A percentile compares a stretch with the other conserved stretches of the same genome.
phyloP scores from a whole-genome alignment of 2,888 invertebrate genomes.

The Hipparchia sbordonii region DNA sequence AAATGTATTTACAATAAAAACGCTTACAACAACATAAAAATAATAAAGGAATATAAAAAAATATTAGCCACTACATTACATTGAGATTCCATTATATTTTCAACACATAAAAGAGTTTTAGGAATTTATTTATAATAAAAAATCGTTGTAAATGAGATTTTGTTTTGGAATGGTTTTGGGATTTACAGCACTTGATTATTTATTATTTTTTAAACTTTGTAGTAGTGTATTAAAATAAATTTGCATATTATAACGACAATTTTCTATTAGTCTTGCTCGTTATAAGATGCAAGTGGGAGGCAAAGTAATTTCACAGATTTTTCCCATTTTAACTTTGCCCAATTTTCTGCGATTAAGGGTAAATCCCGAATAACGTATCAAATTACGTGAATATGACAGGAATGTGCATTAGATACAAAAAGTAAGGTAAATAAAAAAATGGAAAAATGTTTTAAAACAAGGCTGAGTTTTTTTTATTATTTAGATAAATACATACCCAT shows the following conservation, averaged over 20 bases:
- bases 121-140: background rate
- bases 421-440: too few species aligned
- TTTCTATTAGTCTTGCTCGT: too few species aligned
- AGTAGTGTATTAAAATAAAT: background rate
- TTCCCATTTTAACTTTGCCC: too few species aligned
- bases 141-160: conserved; percentile 22
- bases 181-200: background rate
- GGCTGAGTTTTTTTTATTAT: too few species aligned
- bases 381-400: background rate
- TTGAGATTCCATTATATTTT: conserved; percentile 29
- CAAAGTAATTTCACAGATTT: too few species aligned
- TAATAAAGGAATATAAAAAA: conserved; percentile 6
- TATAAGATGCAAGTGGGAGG: too few species aligned
- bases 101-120: background rate
- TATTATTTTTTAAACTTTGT: background rate
- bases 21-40: conserved; percentile 7
- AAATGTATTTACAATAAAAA: conserved; percentile 12
- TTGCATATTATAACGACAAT: too few species aligned
- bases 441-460: too few species aligned
- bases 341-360: too few species aligned
- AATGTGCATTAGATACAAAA: conserved; percentile 2
- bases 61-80: conserved; percentile 19
- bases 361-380: too few species aligned
- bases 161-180: conserved; percentile 17
- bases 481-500: too few species aligned